These are phyloP conservation scores for Calliscelio sp. DNA, from an alignment of 2,888 invertebrate species.

Conservation along the genomic window DNA sequence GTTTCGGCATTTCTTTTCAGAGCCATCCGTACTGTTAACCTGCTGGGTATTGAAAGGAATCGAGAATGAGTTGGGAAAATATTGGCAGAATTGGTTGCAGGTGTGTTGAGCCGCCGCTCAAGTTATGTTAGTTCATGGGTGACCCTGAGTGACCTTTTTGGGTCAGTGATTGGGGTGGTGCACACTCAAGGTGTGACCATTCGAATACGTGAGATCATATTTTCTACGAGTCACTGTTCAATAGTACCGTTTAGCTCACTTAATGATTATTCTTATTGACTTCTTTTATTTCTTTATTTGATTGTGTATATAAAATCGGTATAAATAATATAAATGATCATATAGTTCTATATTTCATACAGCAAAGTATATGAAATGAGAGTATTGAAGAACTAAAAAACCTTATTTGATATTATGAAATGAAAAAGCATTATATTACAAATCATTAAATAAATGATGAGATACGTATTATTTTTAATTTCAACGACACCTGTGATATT, in stretches of 20 bases:
- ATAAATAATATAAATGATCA: no score
- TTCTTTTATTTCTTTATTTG: no score
- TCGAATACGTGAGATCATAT: background rate
- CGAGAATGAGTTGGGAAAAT: conserved; percentile 41
- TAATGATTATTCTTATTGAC: background rate
- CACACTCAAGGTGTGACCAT: conserved; percentile 43
- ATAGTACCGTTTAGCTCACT: background rate
- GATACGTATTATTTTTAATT: conserved; percentile 17
- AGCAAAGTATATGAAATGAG: no score
- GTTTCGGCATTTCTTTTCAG: conserved; percentile 28
- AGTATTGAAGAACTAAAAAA: no score
- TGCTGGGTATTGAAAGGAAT: conserved; percentile 30
- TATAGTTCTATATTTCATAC: no score
- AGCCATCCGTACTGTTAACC: conserved; percentile 19
- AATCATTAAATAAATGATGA: no score
- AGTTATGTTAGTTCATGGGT: conserved; percentile 35
- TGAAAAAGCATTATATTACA: no score
- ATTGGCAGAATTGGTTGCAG: conserved; percentile 41
- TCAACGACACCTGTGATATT: conserved; percentile 30
- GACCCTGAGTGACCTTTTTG: conserved; percentile 61
- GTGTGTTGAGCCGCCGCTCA: conserved; percentile 40
- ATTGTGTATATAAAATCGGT: no score
- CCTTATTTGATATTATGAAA: no score
- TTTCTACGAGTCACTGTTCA: background rate
- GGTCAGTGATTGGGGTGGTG: conserved; percentile 52